A percentile compares a stretch with the other conserved stretches of the same genome.
These are phyloP conservation scores for Hesperia comma DNA, from an alignment of 2,888 invertebrate species.

Conservation along the genomic window DNA sequence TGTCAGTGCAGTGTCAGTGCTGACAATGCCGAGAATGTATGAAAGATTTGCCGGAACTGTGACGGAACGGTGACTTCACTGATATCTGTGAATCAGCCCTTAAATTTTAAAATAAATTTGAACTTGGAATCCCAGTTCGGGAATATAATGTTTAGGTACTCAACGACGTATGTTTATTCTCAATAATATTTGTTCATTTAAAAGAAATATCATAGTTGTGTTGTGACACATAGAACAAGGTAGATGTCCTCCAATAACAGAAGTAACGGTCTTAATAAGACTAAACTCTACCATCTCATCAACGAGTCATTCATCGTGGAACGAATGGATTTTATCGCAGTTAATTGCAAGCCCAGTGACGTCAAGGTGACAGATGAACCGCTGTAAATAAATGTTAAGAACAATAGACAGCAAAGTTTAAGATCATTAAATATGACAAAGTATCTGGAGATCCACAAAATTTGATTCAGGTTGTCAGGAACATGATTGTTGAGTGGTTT, in stretches of 20 bases:
- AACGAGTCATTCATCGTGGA: slow-evolving; percentile 13
- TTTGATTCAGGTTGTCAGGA: not conserved
- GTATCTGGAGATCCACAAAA: not conserved
- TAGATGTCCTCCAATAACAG: not conserved
- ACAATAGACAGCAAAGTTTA: not conserved
- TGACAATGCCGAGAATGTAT: too few relatives aligned
- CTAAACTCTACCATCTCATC: slow-evolving; percentile 13
- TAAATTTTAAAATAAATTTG: too few relatives aligned
- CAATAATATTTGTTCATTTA: too few relatives aligned
- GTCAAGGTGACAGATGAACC: slow-evolving; percentile 17
- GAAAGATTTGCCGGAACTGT: too few relatives aligned
- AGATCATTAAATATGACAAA: not conserved
- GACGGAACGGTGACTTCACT: too few relatives aligned
- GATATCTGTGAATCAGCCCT: too few relatives aligned
- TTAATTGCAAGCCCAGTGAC: slow-evolving; percentile 21
- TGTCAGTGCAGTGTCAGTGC: too few relatives aligned
- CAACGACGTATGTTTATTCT: too few relatives aligned
- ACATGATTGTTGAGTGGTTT: too few relatives aligned
- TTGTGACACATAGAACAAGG: too few relatives aligned
- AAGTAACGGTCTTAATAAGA: slow-evolving; percentile 4
- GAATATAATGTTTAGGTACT: too few relatives aligned
- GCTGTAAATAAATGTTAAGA: slow-evolving; percentile 12
- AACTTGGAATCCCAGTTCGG: too few relatives aligned
- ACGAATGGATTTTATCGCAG: slow-evolving; percentile 28
- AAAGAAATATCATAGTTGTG: not conserved